Base-by-base conservation (phyloP, 1,140 invertebrate genomes). In the Holotrichia oblita region DNA sequence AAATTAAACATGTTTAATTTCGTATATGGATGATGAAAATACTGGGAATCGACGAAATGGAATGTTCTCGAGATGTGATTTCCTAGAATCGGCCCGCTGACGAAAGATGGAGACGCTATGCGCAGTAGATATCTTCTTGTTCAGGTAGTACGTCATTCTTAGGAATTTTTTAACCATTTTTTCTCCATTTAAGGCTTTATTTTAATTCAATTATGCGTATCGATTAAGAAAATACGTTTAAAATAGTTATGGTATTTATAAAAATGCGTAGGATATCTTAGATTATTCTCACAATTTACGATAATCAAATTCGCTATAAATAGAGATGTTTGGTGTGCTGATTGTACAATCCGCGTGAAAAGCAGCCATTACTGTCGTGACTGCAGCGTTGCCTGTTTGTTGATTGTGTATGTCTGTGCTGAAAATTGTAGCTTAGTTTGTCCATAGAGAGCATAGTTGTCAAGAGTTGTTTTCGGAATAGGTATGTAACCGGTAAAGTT, bases 391-490 rank as follows among this genome's bases (percentile, higher is more conserved):
- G 61, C 61, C 61, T 64, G 61, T 64, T 64, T 64, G 61, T 64
- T 64, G 7, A 64, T 20, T 64, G 44, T 64, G 61, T 64, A 27
- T 64, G 61, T 22, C n/a, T n/a, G 61, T 64, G 61, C 10, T 64
- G 61, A 64, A 64, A 64, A 64, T 64, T 64, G 61, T 64, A 64
- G 61, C 61, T 64, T 64, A 20, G 61, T 64, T 40, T 73, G 72
- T 73, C 40, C 72, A 73, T 73, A 73, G 72, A 73, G 72, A 73
- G 72, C 72, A 73, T 73, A 40, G 72, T 73, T 73, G 72, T 73
- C 72, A 73, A 42, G 40, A 40, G 27, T 40, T 42, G 27, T 73
- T 73, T 73, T 73, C 40, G 40, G 72, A 73, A 40, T 42, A 40
- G 72, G 72, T 73, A 73, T 40, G 72, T 73, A 73, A 27, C 61